Evolutionary conservation across 2,888 invertebrate species (phyloP), one percentile per base, ranked within the genome.

Genomic region (Stramonita haemastoma): DNA sequence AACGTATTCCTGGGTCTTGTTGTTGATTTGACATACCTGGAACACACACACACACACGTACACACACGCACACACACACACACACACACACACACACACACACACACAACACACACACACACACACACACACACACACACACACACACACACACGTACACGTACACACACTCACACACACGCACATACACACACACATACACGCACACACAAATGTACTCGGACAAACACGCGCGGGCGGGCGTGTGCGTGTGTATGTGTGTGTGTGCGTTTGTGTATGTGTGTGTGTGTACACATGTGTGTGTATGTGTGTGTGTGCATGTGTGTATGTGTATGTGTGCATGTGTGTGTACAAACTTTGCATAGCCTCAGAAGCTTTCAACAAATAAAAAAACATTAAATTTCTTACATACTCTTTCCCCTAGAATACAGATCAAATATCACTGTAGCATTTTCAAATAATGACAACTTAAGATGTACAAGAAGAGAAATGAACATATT

Each of bases 271-370:
- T n/a, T 46, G 46, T 46, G 46, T 46, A 8, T 46, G 46, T 46
- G 46, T 46, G 46, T 46, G 46, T 46, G 46, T 46, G 46, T 46
- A 8, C 8, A 8, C 46, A 8, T 46, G 46, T 8, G 46, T 46
- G 46, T 46, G 46, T 46, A 2, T 32, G 15, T 26, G 34, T 79
- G 34, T 79, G 34, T 34, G 4, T 79, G 34, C 19, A 19, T 32
- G 79, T 79, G 34, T 79, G 79, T 79, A 34, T 34, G 79, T 79
- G 79, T 34, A 34, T 34, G 79, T 34, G 79, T 79, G 79, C 22
- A 34, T 79, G 79, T 34, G 79, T 34, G 34, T 79, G 34, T 34
- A 34, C 32, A 34, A 46, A 46, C 46, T 46, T 8, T 46, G 46
- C 46, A 46, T 46, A 46, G 8, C 46, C 46, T 46, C 46, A 46